These are phyloP conservation scores for Icerya purchasi DNA, from an alignment of 2,888 invertebrate genomes.

Conservation along the genomic window DNA sequence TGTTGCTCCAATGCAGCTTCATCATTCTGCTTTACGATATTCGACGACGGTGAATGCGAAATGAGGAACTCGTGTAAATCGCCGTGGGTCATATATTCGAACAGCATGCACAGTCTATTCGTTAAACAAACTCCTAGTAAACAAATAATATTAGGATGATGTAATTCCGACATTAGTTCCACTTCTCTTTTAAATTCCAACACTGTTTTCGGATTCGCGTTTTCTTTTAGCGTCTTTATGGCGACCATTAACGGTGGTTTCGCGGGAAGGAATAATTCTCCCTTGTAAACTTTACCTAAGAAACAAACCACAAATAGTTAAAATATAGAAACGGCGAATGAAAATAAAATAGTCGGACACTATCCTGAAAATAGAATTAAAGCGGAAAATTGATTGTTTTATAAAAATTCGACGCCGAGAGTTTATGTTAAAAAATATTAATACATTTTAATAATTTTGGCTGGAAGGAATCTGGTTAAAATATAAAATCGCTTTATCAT, in stretches of 20 bases:
- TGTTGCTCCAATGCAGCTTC: conserved; percentile 44
- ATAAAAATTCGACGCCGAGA: background rate
- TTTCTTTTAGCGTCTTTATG: conserved; percentile 83
- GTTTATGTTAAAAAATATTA: background rate
- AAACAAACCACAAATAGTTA: conserved; percentile 13
- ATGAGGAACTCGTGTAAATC: conserved; percentile 92
- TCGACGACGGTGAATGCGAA: conserved; percentile 55
- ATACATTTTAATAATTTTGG: background rate
- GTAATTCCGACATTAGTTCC: conserved; percentile 77
- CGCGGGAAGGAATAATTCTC: conserved; percentile 46
- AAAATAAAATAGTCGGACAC: background rate
- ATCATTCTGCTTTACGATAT: conserved; percentile 33
- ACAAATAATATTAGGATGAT: conserved; percentile 89
- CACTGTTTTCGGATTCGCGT: conserved; percentile 73
- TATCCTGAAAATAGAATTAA: background rate
- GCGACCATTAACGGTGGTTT: conserved; percentile 52
- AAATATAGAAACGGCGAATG: no score
- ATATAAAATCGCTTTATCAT: no score
- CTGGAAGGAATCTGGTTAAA: no score
- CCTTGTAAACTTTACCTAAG: conserved; percentile 76
- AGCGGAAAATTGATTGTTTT: background rate
- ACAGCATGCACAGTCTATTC: conserved; percentile 83
- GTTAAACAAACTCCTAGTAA: conserved; percentile 76
- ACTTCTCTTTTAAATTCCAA: conserved; percentile 74
- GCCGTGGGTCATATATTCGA: conserved; percentile 93